Evolutionary conservation across 2,888 invertebrate genomes (phyloP), one percentile per base, ranked within the genome.

Genomic region (Lithophane leautieri): DNA sequence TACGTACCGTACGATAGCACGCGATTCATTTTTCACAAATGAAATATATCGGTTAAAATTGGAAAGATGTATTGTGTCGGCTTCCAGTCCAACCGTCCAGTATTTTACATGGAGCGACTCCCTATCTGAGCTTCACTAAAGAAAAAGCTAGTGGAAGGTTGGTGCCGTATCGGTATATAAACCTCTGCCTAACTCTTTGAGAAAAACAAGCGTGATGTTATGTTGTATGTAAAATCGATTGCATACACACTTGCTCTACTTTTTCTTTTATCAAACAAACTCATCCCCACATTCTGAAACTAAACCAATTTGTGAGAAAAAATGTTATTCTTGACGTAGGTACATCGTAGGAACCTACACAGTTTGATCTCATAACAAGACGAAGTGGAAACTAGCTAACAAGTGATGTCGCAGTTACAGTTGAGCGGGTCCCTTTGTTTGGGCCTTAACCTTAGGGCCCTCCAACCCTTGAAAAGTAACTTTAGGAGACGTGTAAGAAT

Each of bases 351-450:
- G 6, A 34, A 34, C 6, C 12, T 54, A 62, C 50, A 40, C 16
- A 73, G 56, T 81, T 85, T 78, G 80, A 79, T 82, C 70, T 78
- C 42, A 50, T 77, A 76, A 87, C 82, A 79, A 87, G 70, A 62
- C 52, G 68, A 65, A 84, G 81, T 76, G 50, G 73, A 25, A 83
- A 79, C 80, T 79, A 73, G 73, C 76, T 86, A 84, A 84, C 81
- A 79, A 85, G 73, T 78, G 79, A 77, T 79, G 82, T 67, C 78
- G 71, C 74, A 70, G 62, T 74, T 74, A 69, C 80, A 86, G 76
- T 76, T 75, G 83, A 86, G 76, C 50, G 73, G 62, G 25, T 80
- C 52, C 63, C 63, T 86, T 84, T 87, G 79, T 87, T 82, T 67
- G 56, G 63, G 40, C 69, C 69, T 66, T 80, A 71, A 82, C 87